Evolutionary conservation across 53 echinoderm and acorn worm genomes (phyloP), one percentile per base, ranked within the genome.

Genomic region (Zoroaster sp.): DNA sequence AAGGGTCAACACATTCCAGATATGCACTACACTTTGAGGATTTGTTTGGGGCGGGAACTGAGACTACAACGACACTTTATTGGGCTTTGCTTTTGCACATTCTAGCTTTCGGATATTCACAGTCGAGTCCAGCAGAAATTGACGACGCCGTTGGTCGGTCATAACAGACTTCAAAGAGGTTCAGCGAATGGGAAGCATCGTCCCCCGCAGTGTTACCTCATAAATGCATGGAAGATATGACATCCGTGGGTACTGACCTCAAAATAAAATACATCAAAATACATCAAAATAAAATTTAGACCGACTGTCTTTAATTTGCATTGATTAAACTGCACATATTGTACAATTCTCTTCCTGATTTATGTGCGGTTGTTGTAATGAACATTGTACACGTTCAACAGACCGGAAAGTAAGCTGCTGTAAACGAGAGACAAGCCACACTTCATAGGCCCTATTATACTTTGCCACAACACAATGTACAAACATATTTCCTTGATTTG

Each of bases 41-140:
- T 74, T 75, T 94, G n/a, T 94, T 94, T 45, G 89, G 86, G 7
- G 94, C 92, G 18, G 91, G 92, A 17, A 92, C 92, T 32, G 94
- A 92, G 78, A 92, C 94, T 12, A 89, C 94, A 3, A 83, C 92
- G 5, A 87, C 90, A 17, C 89, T 94, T 14, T 87, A 80, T 0
- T 94, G 94, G 94, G 37, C 75, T 5, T 44, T 92, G 42, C 81
- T 92, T 39, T 92, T n/a, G n/a, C n/a, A 74, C 71, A 89, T 92
- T 80, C 49, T 92, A 59, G 77, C 75, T 86, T 39, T 92, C 94
- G 1, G 90, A 92, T 3, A 66, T 94, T 30, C 94, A 94, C 46
- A 32, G 33, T 0, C 76, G 72, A 32, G 89, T 92, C 10, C 92
- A 94, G 52, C 66, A 83, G 94, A 94, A 69, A 38, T 94, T 7